Base-by-base conservation (phyloP, 2,888 invertebrate genomes). In the Yponomeuta sedellus region DNA sequence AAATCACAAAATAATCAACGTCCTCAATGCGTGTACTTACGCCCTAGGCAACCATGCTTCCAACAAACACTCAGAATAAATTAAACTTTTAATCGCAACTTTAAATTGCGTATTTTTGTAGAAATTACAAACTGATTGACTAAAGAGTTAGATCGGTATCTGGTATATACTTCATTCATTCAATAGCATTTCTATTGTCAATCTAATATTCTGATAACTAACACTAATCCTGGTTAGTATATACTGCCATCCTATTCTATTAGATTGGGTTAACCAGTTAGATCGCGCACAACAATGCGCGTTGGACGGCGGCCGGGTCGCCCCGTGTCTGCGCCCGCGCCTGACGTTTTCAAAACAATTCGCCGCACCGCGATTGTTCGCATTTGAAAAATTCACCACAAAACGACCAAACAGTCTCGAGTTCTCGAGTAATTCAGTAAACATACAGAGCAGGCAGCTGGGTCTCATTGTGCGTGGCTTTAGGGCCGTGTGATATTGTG, bases 331-430 rank as follows among this genome's bases (percentile, higher is more conserved):
- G 28, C 12, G 12, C 20, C 39, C 39, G 22, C 22, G 28, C 19
- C 19, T 11, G 28, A 59, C 82, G 86, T 88, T 90, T 88, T 87
- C 85, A 88, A 85, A 90, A 90, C 88, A 88, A 81, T 79, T 77
- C 79, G 16, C 77, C 73, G 71, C 75, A 74, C 19, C 73, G 77
- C 88, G 77, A 88, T 90, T 88, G 89, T 89, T 88, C 77, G 75
- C 75, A 79, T 83, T 83, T 79, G 25, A 81, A 86, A 88, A 87
- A 85, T 85, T 78, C 79, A 83, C 78, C 74, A 84, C 85, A 87
- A 85, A 88, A 88, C 85, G 83, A 83, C 76, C 78, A 88, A 88
- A 88, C 87, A 87, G 78, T 77, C 72, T 73, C 72, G 72, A 78
- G 78, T 81, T 16, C 72, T 73, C 72, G 72, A 78, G 78, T 81